Evolutionary conservation across 2,888 invertebrate species (phyloP), one percentile per base, ranked within the genome.

Genomic region (Dione vanillae): DNA sequence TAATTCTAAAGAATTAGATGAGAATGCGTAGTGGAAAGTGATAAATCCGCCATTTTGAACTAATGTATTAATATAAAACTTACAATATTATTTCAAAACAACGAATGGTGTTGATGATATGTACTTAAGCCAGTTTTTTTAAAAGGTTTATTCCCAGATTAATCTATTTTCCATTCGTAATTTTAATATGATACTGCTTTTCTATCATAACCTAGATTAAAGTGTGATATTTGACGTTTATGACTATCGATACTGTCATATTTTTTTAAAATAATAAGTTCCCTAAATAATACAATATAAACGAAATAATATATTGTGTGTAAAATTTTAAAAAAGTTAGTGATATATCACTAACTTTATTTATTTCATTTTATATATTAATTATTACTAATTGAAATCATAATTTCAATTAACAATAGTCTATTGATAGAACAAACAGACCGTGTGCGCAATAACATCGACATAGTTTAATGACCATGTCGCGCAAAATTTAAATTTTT

Each of bases 21-120:
- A 41, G 51, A 72, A 56, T 70, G 51, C 67, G 66, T 67, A 61
- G 59, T 70, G 41, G 19, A 16, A 45, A 69, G 20, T 20, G 19
- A 43, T 61, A 37, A 74, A 73, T 78, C 80, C 81, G 81, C 81
- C 81, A 81, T 79, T 79, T 79, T 79, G 79, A 71, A 77, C 67
- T 65, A 67, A 37, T 40, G 54, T 67, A 67, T 51, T 69, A 45
- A 69, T 66, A 61, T 72, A 64, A 43, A 65, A 54, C 49, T 47
- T 49, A 47, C 37, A 16, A 49, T 49, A 52, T 41, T 65, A 62
- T 49, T 51, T 43, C 19, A 49, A 8, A 37, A 49, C 16, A 16
- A 37, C 49, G 16, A 61, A 43, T 43, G 16, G 40, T 43, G 43
- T 8, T 14, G 59, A 9, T 20, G 12, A 27, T 49, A 49, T 19